Evolutionary conservation across 2,888 invertebrate species (phyloP).

Genomic region (Apodemia mormo): DNA sequence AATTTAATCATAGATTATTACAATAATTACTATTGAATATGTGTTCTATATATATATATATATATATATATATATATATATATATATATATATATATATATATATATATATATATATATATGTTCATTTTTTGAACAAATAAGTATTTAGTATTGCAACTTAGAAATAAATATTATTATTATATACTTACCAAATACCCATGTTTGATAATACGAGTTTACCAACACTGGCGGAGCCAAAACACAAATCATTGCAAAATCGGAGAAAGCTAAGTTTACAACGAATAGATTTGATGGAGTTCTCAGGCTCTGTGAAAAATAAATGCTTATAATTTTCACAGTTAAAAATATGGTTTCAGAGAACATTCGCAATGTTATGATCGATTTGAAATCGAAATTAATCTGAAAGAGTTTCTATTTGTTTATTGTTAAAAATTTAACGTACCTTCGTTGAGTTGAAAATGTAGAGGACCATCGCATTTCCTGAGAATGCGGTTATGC

Average conservation of each 20-base stretch:
- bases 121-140: too few relatives aligned
- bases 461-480: conserved; percentile 90
- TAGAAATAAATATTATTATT: not conserved
- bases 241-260: conserved; percentile 94
- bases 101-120: too few relatives aligned
- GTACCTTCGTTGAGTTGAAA: conserved; percentile 86
- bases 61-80: too few relatives aligned
- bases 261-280: conserved; percentile 95
- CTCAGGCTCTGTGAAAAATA: conserved; percentile 79
- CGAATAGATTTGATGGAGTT: conserved; percentile 94
- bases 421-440: too few relatives aligned
- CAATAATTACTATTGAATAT: not conserved
- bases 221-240: conserved; percentile 91
- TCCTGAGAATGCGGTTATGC: conserved; percentile 85
- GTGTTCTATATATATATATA: too few relatives aligned
- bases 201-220: conserved; percentile 91
- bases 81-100: too few relatives aligned
- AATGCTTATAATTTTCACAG: not conserved
- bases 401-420: too few relatives aligned
- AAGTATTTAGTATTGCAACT: not conserved
- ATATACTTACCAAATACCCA: conserved; percentile 83
- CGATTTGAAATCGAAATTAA: not conserved
- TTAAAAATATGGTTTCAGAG: too few relatives aligned
- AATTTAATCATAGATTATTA: conserved; percentile 20
- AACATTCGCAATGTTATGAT: too few relatives aligned